Conservation (phyloP, 2,888 invertebrate genomes). For the Trilocha varians region DNA sequence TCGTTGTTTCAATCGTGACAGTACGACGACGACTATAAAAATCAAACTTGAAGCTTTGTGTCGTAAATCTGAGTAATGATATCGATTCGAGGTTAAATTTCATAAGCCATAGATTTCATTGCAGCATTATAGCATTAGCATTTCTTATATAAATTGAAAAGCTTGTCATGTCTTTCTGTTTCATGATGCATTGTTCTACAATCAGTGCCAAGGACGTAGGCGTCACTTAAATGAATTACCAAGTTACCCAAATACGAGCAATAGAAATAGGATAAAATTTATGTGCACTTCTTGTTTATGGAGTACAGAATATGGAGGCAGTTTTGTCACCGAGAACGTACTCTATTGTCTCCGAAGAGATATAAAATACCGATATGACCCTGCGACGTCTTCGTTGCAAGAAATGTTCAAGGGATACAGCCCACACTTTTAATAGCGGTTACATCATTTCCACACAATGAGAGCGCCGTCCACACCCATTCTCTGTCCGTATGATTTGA, state of each 20-base stretch:
- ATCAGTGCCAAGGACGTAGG: no score
- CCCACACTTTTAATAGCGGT: slow-evolving; percentile 74
- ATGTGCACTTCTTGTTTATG: no score
- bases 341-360: slow-evolving; percentile 68
- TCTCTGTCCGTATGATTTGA: slow-evolving; percentile 74
- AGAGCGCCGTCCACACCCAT: slow-evolving; percentile 73
- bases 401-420: slow-evolving; percentile 72
- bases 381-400: slow-evolving; percentile 70
- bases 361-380: slow-evolving; percentile 73
- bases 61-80: slow-evolving; percentile 26
- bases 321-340: slow-evolving; percentile 65
- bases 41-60: slow-evolving; percentile 33
- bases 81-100: slow-evolving; percentile 1
- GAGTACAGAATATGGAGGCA: slow-evolving; percentile 38
- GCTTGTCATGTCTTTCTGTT: slow-evolving; percentile 18
- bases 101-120: slow-evolving; percentile 21
- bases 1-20: slow-evolving; percentile 48
- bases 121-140: no score
- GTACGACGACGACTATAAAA: slow-evolving; percentile 37
- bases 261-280: no score
- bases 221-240: no score
- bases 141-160: slow-evolving; percentile 24
- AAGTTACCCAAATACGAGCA: no score
- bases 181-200: no score
- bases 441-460: slow-evolving; percentile 75